Percentiles rank a stretch among this genome's conserved stretches.
Evolutionary conservation across 2,888 invertebrate genomes (phyloP).

Genomic region (Carabus problematicus): DNA sequence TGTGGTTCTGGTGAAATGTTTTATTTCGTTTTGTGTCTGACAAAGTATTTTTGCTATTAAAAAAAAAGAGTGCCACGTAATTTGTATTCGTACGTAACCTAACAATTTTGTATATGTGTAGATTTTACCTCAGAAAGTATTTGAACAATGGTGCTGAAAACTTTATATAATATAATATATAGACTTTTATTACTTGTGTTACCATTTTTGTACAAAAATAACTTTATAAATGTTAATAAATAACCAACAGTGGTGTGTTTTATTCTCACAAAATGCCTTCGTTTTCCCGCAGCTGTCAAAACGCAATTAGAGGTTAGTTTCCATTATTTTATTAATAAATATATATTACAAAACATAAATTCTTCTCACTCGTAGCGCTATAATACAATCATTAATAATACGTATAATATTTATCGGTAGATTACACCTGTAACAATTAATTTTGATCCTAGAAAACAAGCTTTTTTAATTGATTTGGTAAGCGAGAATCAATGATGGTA

Average conservation of each 20-base stretch:
- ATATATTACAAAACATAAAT: too few species aligned
- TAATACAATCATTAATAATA: too few species aligned
- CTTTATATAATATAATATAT: slow-evolving; percentile 1
- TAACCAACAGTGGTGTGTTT: not conserved
- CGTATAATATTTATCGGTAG: not conserved
- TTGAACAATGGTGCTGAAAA: not conserved
- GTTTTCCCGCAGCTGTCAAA: too few species aligned
- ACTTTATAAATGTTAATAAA: slow-evolving; percentile 12
- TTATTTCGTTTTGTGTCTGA: too few species aligned
- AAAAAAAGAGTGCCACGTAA: too few species aligned
- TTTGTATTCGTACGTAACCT: too few species aligned
- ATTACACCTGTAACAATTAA: not conserved
- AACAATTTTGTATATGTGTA: not conserved
- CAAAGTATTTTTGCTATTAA: too few species aligned
- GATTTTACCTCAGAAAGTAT: not conserved
- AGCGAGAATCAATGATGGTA: slow-evolving; percentile 1
- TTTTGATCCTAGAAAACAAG: too few species aligned
- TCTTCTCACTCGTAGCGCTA: not conserved
- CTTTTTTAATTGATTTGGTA: too few species aligned
- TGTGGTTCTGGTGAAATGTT: too few species aligned
- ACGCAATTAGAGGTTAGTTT: too few species aligned
- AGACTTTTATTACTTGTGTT: slow-evolving; percentile 12
- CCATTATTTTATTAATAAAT: too few species aligned
- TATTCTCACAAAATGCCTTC: not conserved
- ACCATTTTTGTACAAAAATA: slow-evolving; percentile 9